Evolutionary conservation across 2,888 invertebrate species (phyloP), one percentile per base, ranked within the genome.

Genomic region (Diarsia rubi): DNA sequence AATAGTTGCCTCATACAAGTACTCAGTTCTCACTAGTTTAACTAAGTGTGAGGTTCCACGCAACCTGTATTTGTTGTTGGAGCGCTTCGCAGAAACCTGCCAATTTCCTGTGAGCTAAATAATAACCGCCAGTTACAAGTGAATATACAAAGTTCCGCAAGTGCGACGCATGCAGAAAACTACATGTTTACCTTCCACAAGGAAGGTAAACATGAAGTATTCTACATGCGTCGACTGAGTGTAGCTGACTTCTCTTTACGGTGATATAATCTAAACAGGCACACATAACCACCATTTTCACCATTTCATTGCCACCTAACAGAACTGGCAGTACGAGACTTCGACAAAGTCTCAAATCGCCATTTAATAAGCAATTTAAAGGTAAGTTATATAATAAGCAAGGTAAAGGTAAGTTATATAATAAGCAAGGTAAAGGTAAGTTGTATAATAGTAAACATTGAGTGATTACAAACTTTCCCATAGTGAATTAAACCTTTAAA

Each of bases 1-100:
- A 27, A 9, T n/a, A 19, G 14, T 64, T 11, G 9, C 14, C 27
- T 16, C 12, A 14, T 2, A 12, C 12, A 6, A 73, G 19, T 31
- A 16, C 21, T n/a, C 16, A n/a, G 37, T 9, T 21, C 45, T 42
- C 31, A 21, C 16, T n/a, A 16, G 67, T 47, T 21, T 14, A 11
- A n/a, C 31, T 31, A 27, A 19, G 14, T 3, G 11, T 24, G 11
- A 42, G 12, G 19, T 37, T 24, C 12, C 31, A 21, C 57, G n/a
- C 19, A 31, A 21, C 78, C 31, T 11, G 24, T 49, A 31, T 44
- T 78, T 78, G 49, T 78, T 37, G 21, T 69, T 24, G 24, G 16
- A 44, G 21, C 14, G 24, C n/a, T 42, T 57, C n/a, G n/a, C 57
- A 77, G 68, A 31, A 45, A 57, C 42, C 57, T 14, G 12, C 2